Percentiles rank a stretch among this genome's conserved stretches.
Conservation (phyloP, 2,888 invertebrate species). For the Panzeria rudis region DNA sequence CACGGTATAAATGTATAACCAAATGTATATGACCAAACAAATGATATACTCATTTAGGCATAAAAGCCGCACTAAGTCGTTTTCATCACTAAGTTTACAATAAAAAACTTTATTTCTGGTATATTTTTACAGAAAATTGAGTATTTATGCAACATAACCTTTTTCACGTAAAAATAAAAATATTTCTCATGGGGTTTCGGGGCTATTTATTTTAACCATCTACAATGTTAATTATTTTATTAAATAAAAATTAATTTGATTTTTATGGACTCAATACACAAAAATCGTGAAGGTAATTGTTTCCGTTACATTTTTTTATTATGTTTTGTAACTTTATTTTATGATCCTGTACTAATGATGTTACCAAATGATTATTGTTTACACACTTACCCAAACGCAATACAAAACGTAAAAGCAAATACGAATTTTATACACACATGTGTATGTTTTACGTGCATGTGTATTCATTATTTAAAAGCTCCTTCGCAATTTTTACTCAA, state of each 20-base stretch:
- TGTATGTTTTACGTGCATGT: background rate
- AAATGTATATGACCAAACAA: no score
- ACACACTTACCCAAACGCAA: background rate
- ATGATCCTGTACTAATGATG: background rate
- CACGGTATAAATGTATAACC: no score
- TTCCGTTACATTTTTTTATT: background rate
- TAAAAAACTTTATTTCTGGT: no score
- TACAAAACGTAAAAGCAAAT: background rate
- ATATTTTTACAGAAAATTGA: no score
- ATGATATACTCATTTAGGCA: no score
- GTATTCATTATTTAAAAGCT: no score
- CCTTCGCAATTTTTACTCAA: background rate
- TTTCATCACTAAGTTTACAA: no score
- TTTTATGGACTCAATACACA: slow-evolving; percentile 41
- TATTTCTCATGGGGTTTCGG: background rate
- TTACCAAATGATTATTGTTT: background rate
- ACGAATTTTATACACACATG: background rate
- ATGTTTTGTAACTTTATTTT: background rate
- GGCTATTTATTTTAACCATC: background rate
- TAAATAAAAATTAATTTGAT: slow-evolving; percentile 23
- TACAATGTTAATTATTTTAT: slow-evolving; percentile 30
- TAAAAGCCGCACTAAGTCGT: no score
- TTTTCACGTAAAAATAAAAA: background rate
- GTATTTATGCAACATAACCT: no score
- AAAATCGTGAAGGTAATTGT: slow-evolving; percentile 9